These are phyloP conservation scores for Acromyrmex charruanus DNA, from an alignment of 1,140 invertebrate species.

Conservation along the genomic window DNA sequence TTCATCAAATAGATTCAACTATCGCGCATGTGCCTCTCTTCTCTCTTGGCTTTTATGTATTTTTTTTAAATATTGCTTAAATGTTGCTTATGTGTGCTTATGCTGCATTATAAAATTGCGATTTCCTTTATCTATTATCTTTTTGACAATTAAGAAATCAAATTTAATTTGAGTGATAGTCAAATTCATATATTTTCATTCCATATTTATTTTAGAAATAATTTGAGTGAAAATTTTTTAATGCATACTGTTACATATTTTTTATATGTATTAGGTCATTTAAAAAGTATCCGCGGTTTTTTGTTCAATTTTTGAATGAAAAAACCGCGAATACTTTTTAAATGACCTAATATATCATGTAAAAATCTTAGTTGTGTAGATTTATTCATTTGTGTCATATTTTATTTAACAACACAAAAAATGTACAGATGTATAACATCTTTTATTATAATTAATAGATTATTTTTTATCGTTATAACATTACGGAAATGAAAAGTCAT, in stretches of 20 bases:
- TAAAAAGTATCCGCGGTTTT: no score
- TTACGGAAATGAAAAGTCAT: not conserved
- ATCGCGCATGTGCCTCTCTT: conserved; percentile 34
- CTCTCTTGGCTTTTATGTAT: conserved; percentile 4
- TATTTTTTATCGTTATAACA: not conserved
- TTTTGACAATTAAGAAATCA: not conserved
- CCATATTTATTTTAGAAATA: conserved; percentile 8
- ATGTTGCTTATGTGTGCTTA: not conserved
- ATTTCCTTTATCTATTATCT: not conserved
- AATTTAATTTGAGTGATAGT: conserved; percentile 4
- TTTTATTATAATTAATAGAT: conserved; percentile 1
- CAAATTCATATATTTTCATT: not conserved
- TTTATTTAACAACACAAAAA: conserved; percentile 2
- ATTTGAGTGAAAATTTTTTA: not conserved
- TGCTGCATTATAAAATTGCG: not conserved
- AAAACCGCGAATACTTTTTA: no score
- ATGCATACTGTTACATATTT: not conserved
- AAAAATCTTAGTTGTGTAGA: not conserved
- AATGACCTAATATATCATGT: not conserved
- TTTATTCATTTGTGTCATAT: not conserved
- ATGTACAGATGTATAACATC: not conserved
- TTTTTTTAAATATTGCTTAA: not conserved
- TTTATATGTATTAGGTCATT: not conserved
- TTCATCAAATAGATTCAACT: conserved; percentile 62
- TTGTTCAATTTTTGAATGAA: no score